Base-by-base conservation (phyloP, 2,888 invertebrate species). In the Amblyteles armatorius region DNA sequence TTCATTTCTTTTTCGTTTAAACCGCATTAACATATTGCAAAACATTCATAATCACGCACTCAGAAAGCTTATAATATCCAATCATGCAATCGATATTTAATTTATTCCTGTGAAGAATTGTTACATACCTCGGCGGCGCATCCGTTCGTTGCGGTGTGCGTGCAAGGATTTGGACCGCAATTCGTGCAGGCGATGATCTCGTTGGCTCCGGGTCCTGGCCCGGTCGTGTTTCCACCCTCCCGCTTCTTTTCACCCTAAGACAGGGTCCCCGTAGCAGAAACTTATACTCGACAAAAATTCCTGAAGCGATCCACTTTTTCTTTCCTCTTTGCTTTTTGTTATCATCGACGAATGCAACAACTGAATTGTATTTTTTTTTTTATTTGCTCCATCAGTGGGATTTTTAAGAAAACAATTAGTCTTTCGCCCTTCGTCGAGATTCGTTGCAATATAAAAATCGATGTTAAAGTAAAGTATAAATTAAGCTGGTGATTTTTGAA, bases 91-190 rank as follows among this genome's bases (percentile, higher is more conserved):
- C 19, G 50, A 40, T 68, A 50, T 13, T 48, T 68, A 68, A 40
- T 79, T 63, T 40, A 29, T 26, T 36, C 60, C 50, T 73, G 50
- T 63, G 55, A 68, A 82, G 52, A 36, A 79, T 71, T 74, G 5
- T 72, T 87, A 90, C 90, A 95, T 96, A 97, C 97, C 97, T 98
- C 97, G 88, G 97, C 95, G 82, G 97, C 97, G 92, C 98, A 97
- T 92, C 98, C 97, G 93, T 98, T 98, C 93, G 97, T 98, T 82
- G 97, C 96, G 81, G 97, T 96, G 94, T 98, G 98, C 81, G 97
- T 97, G 93, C 98, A 98, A 44, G 97, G 97, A 92, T 97, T 97
- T 69, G 97, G 96, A 90, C 96, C 96, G 94, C 98, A 98, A 89
- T 96, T 96, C 85, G 98, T 96, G 94, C 98, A 98, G 87, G 97